phyloP scores from a whole-genome alignment of 2,888 invertebrate species.

The Philonicus albiceps region DNA sequence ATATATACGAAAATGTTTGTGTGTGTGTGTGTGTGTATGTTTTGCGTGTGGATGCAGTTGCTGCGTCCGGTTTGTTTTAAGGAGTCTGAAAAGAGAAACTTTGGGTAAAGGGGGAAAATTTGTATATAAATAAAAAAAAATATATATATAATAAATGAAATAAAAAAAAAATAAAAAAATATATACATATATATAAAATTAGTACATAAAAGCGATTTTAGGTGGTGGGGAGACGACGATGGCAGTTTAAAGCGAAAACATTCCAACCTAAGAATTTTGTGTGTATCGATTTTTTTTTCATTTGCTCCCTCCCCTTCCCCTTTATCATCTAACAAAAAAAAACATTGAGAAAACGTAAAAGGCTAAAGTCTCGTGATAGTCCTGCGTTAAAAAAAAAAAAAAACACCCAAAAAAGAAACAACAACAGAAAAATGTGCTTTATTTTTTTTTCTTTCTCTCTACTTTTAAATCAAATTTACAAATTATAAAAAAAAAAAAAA shows the following conservation, averaged over 20 bases:
- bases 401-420: not conserved
- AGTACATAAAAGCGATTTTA: not conserved
- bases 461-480: too few species aligned
- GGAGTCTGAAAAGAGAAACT: too few species aligned
- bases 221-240: not conserved
- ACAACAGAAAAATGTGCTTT: not conserved
- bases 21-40: too few species aligned
- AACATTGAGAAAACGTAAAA: not conserved
- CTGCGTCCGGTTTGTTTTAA: too few species aligned
- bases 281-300: conserved; percentile 37
- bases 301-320: too few species aligned
- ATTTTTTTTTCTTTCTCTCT: too few species aligned
- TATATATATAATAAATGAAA: not conserved
- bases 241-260: not conserved
- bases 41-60: too few species aligned
- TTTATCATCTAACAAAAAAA: too few species aligned
- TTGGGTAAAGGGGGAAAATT: too few species aligned
- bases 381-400: not conserved
- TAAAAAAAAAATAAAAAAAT: not conserved
- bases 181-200: not conserved
- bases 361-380: not conserved
- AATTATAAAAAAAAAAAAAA: too few species aligned
- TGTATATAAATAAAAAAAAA: not conserved
- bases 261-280: conserved; percentile 12
- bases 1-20: too few species aligned